A percentile compares a stretch with the other conserved stretches of the same genome.
Conservation (phyloP, 2,888 invertebrate species). For the Lithosia quadra region DNA sequence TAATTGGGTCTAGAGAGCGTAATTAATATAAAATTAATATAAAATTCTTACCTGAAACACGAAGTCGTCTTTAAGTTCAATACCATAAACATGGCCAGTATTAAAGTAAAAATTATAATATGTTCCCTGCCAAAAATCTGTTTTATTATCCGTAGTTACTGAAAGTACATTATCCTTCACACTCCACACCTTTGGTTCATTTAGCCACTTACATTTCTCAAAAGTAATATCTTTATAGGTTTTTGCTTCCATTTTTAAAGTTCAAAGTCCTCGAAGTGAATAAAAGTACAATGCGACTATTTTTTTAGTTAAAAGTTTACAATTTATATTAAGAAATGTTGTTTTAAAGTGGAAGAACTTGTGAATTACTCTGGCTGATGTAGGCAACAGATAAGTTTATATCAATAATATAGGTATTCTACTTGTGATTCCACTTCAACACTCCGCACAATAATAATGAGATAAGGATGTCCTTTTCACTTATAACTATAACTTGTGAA, state of each 20-base stretch:
- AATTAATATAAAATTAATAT: no score
- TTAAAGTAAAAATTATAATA: conserved; percentile 69
- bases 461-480: no score
- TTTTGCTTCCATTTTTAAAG: conserved; percentile 35
- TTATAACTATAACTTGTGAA: no score
- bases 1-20: no score
- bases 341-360: no score
- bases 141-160: conserved; percentile 67
- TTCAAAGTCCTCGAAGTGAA: background rate
- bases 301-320: no score
- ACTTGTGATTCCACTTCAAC: no score
- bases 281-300: background rate
- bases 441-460: no score
- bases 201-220: conserved; percentile 69
- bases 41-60: conserved; percentile 63
- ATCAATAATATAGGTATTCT: no score
- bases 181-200: conserved; percentile 69
- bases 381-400: no score
- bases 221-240: conserved; percentile 34
- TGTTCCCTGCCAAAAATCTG: conserved; percentile 78
- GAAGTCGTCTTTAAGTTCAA: conserved; percentile 68
- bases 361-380: no score
- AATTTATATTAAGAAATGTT: no score
- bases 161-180: conserved; percentile 50
- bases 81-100: conserved; percentile 71